Percentiles rank a stretch among this genome's conserved stretches.
These are phyloP conservation scores for Cinclus cinclus DNA, from an alignment of 2,113 vertebrate genomes.

Conservation along the genomic window DNA sequence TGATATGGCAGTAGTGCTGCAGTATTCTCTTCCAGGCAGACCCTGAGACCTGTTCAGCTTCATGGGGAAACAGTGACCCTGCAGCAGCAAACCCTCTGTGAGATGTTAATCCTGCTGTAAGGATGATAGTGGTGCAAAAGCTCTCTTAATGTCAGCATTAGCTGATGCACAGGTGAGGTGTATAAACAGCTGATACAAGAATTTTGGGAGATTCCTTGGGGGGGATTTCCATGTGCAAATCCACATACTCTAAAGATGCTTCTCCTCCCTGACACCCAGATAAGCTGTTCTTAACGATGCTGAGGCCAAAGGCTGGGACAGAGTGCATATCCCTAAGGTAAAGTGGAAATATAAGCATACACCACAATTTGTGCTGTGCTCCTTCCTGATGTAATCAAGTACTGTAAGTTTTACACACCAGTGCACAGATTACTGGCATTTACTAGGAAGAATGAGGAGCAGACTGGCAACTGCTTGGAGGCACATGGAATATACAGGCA, in stretches of 20 bases:
- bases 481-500: conserved; percentile 23
- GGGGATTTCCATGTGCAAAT: neutral
- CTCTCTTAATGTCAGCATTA: neutral
- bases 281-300: neutral
- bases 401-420: conserved; percentile 35
- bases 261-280: neutral
- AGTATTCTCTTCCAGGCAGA: neutral
- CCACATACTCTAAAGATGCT: neutral
- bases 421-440: conserved; percentile 43
- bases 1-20: neutral
- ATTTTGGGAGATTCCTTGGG: neutral
- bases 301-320: neutral
- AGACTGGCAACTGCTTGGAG: conserved; percentile 48
- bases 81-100: neutral
- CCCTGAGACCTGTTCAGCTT: neutral
- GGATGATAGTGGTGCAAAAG: neutral
- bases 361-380: neutral
- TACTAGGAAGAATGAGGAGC: conserved; percentile 37
- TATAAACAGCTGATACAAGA: neutral
- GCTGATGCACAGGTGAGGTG: neutral
- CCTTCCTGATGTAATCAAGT: conserved; percentile 6
- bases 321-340: neutral
- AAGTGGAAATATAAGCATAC: neutral
- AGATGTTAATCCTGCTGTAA: neutral
- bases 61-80: neutral